Evolutionary conservation across 1,140 invertebrate genomes (phyloP), one percentile per base, ranked within the genome.

Genomic region (Phenacoccus solenopsis): DNA sequence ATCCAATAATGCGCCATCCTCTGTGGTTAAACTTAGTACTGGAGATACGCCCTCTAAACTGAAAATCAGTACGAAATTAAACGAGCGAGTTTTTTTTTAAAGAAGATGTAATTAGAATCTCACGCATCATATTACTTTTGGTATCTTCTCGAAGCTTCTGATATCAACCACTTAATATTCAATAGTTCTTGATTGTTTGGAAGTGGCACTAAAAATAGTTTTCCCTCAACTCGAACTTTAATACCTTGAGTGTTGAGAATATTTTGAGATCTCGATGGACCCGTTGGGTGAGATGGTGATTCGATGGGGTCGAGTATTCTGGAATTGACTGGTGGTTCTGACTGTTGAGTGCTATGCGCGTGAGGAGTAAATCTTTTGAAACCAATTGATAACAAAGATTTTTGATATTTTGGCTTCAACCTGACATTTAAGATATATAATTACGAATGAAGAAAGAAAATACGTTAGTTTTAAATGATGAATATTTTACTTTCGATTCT

Each of bases 91-190:
- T n/a, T n/a, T n/a, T n/a, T n/a, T n/a, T n/a, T n/a, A n/a, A n/a
- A n/a, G n/a, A n/a, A n/a, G n/a, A n/a, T n/a, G n/a, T n/a, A n/a
- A n/a, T n/a, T n/a, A n/a, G n/a, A n/a, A n/a, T n/a, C n/a, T n/a
- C n/a, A n/a, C n/a, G n/a, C n/a, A n/a, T n/a, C n/a, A n/a, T n/a
- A 13, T 49, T 64, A 86, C 86, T 84, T 86, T 70, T 87, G 87
- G 81, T 88, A 89, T 76, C 88, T 81, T 68, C 82, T 80, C 28
- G 85, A 83, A 0, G 86, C 83, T 80, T 89, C 86, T 56, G 87
- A 82, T 38, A 85, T 83, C 70, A 90, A 78, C 87, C 87, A 89
- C 71, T 81, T 71, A 21, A 75, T 71, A 28, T 72, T 74, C 4
- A 74, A 30, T 1, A 35, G 21, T 30, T 73, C 70, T 1, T 38